These are phyloP conservation scores for Oscheius onirici DNA, from an alignment of 2,888 invertebrate genomes.

Conservation along the genomic window DNA sequence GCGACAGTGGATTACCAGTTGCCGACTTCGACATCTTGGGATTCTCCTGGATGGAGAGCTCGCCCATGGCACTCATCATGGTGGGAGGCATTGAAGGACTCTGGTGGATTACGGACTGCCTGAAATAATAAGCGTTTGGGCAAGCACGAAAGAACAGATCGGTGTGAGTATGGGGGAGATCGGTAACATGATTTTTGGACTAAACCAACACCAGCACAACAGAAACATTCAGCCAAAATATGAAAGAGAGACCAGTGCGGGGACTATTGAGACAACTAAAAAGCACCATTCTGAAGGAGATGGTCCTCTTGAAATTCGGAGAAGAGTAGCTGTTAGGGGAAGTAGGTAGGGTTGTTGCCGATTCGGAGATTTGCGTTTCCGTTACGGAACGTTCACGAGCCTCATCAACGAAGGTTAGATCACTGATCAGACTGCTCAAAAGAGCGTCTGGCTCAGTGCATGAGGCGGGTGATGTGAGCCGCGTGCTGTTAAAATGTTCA, in stretches of 20 bases:
- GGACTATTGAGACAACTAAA: constrained; percentile 14
- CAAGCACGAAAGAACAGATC: background rate
- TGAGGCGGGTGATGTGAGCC: constrained; percentile 28
- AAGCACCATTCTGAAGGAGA: constrained; percentile 58
- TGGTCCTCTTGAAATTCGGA: constrained; percentile 50
- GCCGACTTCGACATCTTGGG: constrained; percentile 68
- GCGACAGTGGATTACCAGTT: constrained; percentile 50
- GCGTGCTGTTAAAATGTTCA: constrained; percentile 30
- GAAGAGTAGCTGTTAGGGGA: constrained; percentile 35
- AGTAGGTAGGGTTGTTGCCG: constrained; percentile 3
- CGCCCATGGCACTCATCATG: constrained; percentile 60
- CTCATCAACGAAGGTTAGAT: constrained; percentile 13
- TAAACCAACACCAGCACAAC: constrained; percentile 5
- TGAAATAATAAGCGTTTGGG: constrained; percentile 32
- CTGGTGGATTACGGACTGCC: constrained; percentile 66
- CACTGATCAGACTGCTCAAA: background rate
- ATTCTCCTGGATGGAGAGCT: constrained; percentile 37
- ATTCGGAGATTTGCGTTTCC: constrained; percentile 13
- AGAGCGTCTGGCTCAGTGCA: constrained; percentile 6
- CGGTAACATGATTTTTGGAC: background rate
- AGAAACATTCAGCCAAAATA: constrained; percentile 3
- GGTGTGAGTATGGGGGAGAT: background rate
- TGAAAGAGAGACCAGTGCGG: background rate
- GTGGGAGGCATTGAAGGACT: constrained; percentile 70
- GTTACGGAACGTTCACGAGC: constrained; percentile 29